Conservation (phyloP, 2,888 invertebrate species). For the Metalampra italica region DNA sequence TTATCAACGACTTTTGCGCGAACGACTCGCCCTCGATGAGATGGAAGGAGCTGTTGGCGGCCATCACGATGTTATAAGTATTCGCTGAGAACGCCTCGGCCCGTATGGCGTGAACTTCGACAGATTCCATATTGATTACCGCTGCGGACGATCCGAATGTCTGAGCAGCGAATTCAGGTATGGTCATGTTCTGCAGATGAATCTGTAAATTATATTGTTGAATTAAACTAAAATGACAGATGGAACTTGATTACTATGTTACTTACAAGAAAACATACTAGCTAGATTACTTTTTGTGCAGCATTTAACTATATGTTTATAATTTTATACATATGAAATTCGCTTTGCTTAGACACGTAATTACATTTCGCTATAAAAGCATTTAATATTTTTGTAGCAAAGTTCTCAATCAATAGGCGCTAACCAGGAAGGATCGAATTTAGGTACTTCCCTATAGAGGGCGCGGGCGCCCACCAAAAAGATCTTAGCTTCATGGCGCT, state of each 20-base stretch:
- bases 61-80: slow-evolving; percentile 79
- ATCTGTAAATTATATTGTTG: slow-evolving; percentile 70
- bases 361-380: too few species aligned
- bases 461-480: too few species aligned
- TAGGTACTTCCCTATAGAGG: too few species aligned
- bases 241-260: not conserved
- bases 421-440: too few species aligned
- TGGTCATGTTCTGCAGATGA: slow-evolving; percentile 78
- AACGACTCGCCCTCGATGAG: slow-evolving; percentile 82
- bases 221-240: too few species aligned
- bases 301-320: too few species aligned
- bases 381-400: too few species aligned
- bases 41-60: slow-evolving; percentile 80
- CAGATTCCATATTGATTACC: slow-evolving; percentile 72
- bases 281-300: too few species aligned
- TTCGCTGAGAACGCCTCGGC: slow-evolving; percentile 83
- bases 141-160: slow-evolving; percentile 83
- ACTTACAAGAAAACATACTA: not conserved
- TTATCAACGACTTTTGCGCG: slow-evolving; percentile 79
- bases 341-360: not conserved
- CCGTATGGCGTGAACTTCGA: slow-evolving; percentile 75
- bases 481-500: too few species aligned
- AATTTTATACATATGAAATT: not conserved
- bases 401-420: too few species aligned
- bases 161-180: slow-evolving; percentile 78